Evolutionary conservation across 1,140 invertebrate genomes (phyloP).

Genomic region (Magallana angulata): DNA sequence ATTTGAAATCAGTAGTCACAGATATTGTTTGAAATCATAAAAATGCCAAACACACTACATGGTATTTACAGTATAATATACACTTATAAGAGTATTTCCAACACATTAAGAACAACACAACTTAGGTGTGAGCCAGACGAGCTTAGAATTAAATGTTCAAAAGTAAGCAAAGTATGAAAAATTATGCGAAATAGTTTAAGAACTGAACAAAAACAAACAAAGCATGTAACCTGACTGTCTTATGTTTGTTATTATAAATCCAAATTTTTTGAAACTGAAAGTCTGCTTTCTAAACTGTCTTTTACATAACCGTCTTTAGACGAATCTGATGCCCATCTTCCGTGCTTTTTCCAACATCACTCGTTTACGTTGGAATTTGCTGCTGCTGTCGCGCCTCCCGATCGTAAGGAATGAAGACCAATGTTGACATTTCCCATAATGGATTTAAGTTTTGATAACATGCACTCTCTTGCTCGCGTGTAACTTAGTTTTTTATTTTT

Average conservation of each 20-base stretch:
- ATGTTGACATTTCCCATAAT: slow-evolving; percentile 2
- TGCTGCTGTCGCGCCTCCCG: slow-evolving; percentile 44
- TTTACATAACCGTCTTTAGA: slow-evolving; percentile 20
- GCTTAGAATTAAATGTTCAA: no score
- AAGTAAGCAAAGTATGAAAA: no score
- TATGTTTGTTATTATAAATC: neutral
- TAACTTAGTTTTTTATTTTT: slow-evolving; percentile 53
- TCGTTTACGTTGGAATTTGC: slow-evolving; percentile 40
- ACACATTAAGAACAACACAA: no score
- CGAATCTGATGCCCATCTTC: neutral
- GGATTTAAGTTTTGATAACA: slow-evolving; percentile 14
- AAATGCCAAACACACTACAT: no score
- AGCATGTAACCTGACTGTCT: no score
- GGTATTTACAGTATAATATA: no score
- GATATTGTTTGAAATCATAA: no score
- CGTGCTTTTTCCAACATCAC: slow-evolving; percentile 37
- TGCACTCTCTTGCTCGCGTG: slow-evolving; percentile 1
- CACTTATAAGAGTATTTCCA: no score
- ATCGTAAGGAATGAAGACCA: slow-evolving; percentile 45
- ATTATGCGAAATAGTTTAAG: neutral
- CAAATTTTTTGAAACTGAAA: neutral
- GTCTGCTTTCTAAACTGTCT: neutral
- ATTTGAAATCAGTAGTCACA: no score
- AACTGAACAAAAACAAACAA: neutral
- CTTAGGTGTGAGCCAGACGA: no score